These are phyloP conservation scores for Aphaenogaster floridana DNA, from an alignment of 1,140 invertebrate genomes.

Conservation along the genomic window DNA sequence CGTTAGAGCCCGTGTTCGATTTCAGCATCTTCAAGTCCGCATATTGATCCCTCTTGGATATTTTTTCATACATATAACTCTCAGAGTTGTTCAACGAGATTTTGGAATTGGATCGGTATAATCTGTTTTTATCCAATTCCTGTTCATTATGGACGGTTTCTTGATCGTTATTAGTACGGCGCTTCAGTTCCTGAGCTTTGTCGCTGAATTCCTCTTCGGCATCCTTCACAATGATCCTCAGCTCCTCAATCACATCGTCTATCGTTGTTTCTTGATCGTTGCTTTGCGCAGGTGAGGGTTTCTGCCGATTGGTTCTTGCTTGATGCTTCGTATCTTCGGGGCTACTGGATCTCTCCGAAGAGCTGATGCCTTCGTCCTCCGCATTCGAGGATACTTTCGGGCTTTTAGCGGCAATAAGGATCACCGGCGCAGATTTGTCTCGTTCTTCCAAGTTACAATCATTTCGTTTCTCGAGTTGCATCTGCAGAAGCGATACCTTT, in stretches of 20 bases:
- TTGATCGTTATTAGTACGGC: neutral
- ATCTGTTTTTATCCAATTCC: constrained; percentile 25
- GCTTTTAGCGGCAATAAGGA: constrained; percentile 38
- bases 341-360: constrained; percentile 92
- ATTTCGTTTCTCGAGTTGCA: constrained; percentile 82
- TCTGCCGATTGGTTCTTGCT: constrained; percentile 57
- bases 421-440: constrained; percentile 62
- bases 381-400: constrained; percentile 90
- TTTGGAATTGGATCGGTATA: constrained; percentile 60
- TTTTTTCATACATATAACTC: constrained; percentile 54
- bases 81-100: constrained; percentile 64
- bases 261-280: constrained; percentile 94
- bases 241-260: constrained; percentile 94
- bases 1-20: constrained; percentile 43
- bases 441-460: constrained; percentile 77
- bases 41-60: constrained; percentile 57
- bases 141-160: constrained; percentile 27
- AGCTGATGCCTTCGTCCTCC: constrained; percentile 95
- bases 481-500: constrained; percentile 81
- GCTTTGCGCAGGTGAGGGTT: constrained; percentile 83
- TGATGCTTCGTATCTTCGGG: constrained; percentile 87
- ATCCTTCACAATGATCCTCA: constrained; percentile 94
- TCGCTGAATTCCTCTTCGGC: constrained; percentile 91
- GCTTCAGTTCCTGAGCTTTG: constrained; percentile 71
- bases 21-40: constrained; percentile 32